phyloP scores from a whole-genome alignment of 1,140 invertebrate species.

The Babylonia areolata region DNA sequence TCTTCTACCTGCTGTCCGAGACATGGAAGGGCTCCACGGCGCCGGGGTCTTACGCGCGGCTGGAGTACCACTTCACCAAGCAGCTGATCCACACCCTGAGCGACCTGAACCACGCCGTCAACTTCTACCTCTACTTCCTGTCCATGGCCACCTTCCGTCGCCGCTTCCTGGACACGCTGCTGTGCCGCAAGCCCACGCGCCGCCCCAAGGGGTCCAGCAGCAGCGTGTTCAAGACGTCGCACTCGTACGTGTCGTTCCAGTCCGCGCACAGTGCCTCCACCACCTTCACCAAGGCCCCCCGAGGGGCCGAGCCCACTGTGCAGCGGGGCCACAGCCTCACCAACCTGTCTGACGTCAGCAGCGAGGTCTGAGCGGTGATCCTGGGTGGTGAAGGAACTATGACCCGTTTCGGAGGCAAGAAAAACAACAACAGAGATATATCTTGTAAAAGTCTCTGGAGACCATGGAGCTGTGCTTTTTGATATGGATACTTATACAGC shows the following conservation, averaged over 20 bases:
- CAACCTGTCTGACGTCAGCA: constrained; percentile 17
- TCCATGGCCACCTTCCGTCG: constrained; percentile 47
- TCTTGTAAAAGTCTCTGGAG: no score
- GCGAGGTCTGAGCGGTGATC: constrained; percentile 28
- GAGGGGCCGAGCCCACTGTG: background rate
- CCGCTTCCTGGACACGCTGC: constrained; percentile 44
- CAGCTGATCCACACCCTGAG: constrained; percentile 61
- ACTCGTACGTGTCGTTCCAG: constrained; percentile 41
- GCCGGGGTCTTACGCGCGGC: constrained; percentile 26
- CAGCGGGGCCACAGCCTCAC: constrained; percentile 8
- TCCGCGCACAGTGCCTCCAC: constrained; percentile 31
- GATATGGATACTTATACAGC: no score
- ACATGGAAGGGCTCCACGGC: constrained; percentile 28
- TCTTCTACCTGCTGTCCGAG: constrained; percentile 58
- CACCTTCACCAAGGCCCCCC: background rate
- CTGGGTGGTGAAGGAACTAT: no score
- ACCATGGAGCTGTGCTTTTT: no score
- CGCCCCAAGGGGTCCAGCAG: constrained; percentile 13
- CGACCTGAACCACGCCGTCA: constrained; percentile 66
- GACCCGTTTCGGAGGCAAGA: no score
- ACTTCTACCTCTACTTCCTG: constrained; percentile 69
- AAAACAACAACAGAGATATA: no score
- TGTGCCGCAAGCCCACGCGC: constrained; percentile 24
- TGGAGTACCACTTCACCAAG: constrained; percentile 33
- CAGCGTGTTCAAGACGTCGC: constrained; percentile 45